Evolutionary conservation across 2,113 vertebrate genomes (phyloP), one percentile per base, ranked within the genome.

Genomic region (Triplophysa tibetana): DNA sequence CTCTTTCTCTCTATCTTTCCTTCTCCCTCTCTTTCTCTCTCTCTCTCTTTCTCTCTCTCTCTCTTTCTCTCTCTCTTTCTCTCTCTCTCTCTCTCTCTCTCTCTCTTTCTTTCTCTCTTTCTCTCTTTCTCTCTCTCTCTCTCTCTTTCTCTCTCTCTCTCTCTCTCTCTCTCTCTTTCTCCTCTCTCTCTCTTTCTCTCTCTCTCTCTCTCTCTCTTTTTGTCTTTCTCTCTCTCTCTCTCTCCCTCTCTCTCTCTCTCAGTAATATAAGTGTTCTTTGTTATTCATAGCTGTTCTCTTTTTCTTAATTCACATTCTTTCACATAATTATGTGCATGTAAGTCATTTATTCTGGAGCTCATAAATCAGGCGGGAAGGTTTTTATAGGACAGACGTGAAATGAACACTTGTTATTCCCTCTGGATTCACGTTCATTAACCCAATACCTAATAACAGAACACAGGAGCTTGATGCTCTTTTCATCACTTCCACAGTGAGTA

Each of bases 321-420:
- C 64, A 69, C 67, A 77, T 66, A 80, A 83, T 80, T 80, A 66
- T 62, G 52, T 26, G 38, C 21, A 66, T 61, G 33, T 33, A 72
- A 66, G 64, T 66, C 48, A 67, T 70, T 68, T 68, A 61, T 70
- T 79, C 66, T 61, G 77, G 50, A 54, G 33, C 26, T 82, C 8
- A 33, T 74, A 68, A 76, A 72, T 80, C 78, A 67, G 66, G 67
- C 54, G 69, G 50, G 29, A 60, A 48, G 50, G 23, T 63, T 10
- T 84, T 86, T 84, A 52, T 87, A 84, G 86, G 86, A 78, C 86
- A 81, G 70, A n/a, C 45, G 54, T 80, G 79, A 84, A 79, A 82
- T 82, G 78, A 83, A 82, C 77, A 85, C 78, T 80, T 85, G 62
- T 80, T 62, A 75, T 67, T 82, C 84, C 78, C 86, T 52, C 45